Conservation (phyloP, 2,113 vertebrate species). For the Euleptes europaea region DNA sequence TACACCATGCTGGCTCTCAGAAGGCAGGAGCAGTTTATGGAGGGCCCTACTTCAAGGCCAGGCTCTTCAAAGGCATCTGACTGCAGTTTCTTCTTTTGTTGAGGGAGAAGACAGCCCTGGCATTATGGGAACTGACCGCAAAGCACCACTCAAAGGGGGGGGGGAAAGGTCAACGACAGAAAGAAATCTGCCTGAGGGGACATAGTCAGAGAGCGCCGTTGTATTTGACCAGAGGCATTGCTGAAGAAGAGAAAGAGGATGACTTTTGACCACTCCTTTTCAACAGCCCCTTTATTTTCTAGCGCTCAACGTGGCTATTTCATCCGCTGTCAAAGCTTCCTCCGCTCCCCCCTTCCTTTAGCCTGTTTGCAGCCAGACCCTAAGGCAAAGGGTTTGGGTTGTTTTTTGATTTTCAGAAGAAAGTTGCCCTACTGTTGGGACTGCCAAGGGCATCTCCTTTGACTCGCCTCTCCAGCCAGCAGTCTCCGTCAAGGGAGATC, state of each 20-base stretch:
- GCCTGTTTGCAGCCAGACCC: constrained; percentile 60
- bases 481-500: constrained; percentile 55
- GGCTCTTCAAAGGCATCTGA: constrained; percentile 1
- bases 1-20: neutral
- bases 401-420: neutral
- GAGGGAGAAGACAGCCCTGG: constrained; percentile 12
- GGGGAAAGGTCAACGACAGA: constrained; percentile 60
- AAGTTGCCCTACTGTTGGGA: constrained; percentile 27
- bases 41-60: constrained; percentile 3
- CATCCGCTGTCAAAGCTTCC: constrained; percentile 59
- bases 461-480: constrained; percentile 41
- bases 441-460: constrained; percentile 36
- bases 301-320: constrained; percentile 61
- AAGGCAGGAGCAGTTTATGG: neutral
- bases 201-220: constrained; percentile 50
- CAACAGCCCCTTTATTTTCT: constrained; percentile 59
- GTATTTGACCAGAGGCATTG: constrained; percentile 27
- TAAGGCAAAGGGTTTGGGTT: constrained; percentile 36
- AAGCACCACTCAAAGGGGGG: neutral
- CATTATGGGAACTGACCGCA: constrained; percentile 50
- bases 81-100: constrained; percentile 35
- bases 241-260: constrained; percentile 21
- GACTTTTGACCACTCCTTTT: constrained; percentile 52
- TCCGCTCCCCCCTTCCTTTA: constrained; percentile 12
- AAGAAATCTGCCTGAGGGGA: constrained; percentile 57